Evolutionary conservation across 2,888 invertebrate genomes (phyloP).

Genomic region (Yponomeuta malinellus): DNA sequence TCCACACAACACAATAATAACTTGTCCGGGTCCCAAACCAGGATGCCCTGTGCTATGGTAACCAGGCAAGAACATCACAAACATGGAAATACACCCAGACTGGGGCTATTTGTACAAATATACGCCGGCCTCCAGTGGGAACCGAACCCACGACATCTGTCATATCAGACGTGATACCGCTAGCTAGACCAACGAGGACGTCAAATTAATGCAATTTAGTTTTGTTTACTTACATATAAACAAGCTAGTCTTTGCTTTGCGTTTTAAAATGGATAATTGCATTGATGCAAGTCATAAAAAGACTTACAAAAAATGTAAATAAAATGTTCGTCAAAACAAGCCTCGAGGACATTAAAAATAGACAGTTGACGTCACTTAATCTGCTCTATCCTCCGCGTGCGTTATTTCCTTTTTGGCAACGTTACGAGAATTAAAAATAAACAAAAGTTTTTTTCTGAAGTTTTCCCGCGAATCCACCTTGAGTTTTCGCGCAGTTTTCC

Average conservation of each 20-base stretch:
- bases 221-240: background rate
- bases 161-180: too few relatives aligned
- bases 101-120: too few relatives aligned
- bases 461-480: background rate
- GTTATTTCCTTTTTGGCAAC: background rate
- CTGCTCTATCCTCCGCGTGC: background rate
- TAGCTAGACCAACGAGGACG: too few relatives aligned
- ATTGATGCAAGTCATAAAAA: too few relatives aligned
- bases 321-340: background rate
- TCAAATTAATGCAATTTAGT: background rate
- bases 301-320: too few relatives aligned
- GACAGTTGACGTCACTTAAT: background rate
- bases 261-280: background rate
- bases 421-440: background rate
- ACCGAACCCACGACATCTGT: too few relatives aligned
- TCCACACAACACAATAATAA: too few relatives aligned
- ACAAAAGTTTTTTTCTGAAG: background rate
- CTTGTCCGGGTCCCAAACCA: too few relatives aligned
- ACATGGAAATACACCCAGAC: too few relatives aligned
- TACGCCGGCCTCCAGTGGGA: too few relatives aligned
- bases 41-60: too few relatives aligned
- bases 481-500: conserved; percentile 3
- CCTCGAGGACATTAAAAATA: background rate
- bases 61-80: too few relatives aligned
- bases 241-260: background rate